Base-by-base conservation (phyloP, 2,888 invertebrate genomes). In the Brachyptera risi region DNA sequence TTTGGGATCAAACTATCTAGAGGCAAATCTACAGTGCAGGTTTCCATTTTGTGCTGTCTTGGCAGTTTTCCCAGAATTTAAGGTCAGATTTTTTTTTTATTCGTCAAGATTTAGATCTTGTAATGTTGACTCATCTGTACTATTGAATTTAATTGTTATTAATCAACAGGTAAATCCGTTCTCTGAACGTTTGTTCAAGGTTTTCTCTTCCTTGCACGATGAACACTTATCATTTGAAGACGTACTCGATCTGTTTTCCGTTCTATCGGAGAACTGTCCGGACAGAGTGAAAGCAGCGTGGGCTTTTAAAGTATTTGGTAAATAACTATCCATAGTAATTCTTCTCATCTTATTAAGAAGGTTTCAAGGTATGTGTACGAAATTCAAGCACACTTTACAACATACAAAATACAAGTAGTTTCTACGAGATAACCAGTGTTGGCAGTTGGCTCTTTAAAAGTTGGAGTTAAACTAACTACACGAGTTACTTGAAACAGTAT, bases 281-380 rank as follows among this genome's bases (percentile, higher is more conserved):
- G 72, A 80, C 1, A 79, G 82, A 63, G 83, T 89, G 2, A 90
- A 90, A 73, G 85, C 89, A 1, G 79, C 79, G 2, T 91, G 90
- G 84, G 90, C 89, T 11, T 91, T 91, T 71, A 79, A 79, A 72
- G 82, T 91, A 66, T 90, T 85, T 71, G 90, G 90, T 88, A 77
- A 70, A n/a, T 71, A 61, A 59, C 63, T 24, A 35, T 59, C 19
- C 21, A 11, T 35, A 9, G 7, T 11, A 35, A 35, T 35, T 7
- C 7, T 35, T 35, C 7, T 35, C 11, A 35, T n/a, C n/a, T n/a
- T n/a, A n/a, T n/a, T n/a, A n/a, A n/a, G n/a, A n/a, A n/a, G n/a
- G n/a, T n/a, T n/a, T n/a, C n/a, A n/a, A n/a, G n/a, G n/a, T n/a
- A n/a, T n/a, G n/a, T n/a, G n/a, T n/a, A n/a, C n/a, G n/a, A n/a